Percentiles rank a stretch among this genome's conserved stretches.
Evolutionary conservation across 2,113 vertebrate genomes (phyloP).

Genomic region (Peromyscus maniculatus): DNA sequence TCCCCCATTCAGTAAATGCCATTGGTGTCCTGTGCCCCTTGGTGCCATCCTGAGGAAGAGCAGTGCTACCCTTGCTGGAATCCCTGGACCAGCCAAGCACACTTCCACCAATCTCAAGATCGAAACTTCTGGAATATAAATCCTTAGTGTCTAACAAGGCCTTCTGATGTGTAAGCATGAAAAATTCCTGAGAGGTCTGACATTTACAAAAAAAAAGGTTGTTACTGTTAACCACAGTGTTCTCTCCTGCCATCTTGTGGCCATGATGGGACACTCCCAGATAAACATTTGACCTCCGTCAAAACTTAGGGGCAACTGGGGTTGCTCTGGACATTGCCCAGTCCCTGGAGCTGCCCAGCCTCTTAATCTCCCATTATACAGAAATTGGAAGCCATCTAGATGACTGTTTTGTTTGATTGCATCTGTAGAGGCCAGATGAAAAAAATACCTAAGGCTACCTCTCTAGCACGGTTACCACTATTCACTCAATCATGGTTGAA

Average conservation of each 20-base stretch:
- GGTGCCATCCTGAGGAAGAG: neutral
- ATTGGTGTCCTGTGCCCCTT: neutral
- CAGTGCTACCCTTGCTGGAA: constrained; percentile 8
- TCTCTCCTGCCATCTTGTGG: constrained; percentile 70
- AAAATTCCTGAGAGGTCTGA: neutral
- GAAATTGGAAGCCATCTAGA: neutral
- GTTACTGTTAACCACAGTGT: neutral
- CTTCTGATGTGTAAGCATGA: neutral
- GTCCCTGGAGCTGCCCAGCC: neutral
- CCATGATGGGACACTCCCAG: neutral
- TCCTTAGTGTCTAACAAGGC: neutral
- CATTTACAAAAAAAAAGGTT: neutral
- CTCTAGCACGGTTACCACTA: neutral
- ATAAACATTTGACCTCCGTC: neutral
- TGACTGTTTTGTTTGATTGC: neutral
- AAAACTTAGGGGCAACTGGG: neutral
- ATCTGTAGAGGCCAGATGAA: neutral
- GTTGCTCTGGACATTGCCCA: neutral
- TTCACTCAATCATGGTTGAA: neutral
- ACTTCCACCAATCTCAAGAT: neutral
- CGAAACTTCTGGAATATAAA: neutral
- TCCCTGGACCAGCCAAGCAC: neutral
- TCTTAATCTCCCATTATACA: neutral
- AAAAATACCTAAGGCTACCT: neutral
- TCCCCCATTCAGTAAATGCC: neutral